A percentile compares a stretch with the other conserved stretches of the same genome.
phyloP scores from a whole-genome alignment of 2,888 invertebrate species.

The Fissipunctia ypsillon region DNA sequence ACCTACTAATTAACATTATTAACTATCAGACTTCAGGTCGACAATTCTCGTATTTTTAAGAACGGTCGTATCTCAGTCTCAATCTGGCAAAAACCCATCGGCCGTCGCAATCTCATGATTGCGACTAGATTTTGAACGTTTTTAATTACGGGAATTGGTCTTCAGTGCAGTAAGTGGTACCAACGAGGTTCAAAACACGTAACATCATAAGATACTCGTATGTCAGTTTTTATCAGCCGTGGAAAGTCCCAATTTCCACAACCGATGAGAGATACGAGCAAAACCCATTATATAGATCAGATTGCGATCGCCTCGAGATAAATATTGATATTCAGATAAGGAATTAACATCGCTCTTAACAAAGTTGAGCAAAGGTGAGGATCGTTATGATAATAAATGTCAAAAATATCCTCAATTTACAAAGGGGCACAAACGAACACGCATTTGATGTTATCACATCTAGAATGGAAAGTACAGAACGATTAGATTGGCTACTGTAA shows the following conservation, averaged over 20 bases:
- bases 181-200: too few relatives aligned
- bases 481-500: conserved; percentile 14
- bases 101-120: too few relatives aligned
- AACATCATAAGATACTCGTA: too few relatives aligned
- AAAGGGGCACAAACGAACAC: not conserved
- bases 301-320: not conserved
- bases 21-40: not conserved
- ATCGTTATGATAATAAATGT: not conserved
- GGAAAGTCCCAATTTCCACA: not conserved
- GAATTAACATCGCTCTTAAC: not conserved
- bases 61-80: too few relatives aligned
- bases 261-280: not conserved
- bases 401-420: conserved; percentile 1
- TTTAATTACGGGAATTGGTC: too few relatives aligned
- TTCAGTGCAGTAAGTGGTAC: too few relatives aligned
- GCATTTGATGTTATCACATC: not conserved
- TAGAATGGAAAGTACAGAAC: not conserved
- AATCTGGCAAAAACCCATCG: too few relatives aligned
- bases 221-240: not conserved
- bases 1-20: not conserved
- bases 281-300: not conserved
- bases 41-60: too few relatives aligned
- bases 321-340: not conserved
- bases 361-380: not conserved
- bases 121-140: too few relatives aligned